A percentile compares a stretch with the other conserved stretches of the same genome.
Evolutionary conservation across 2,888 invertebrate genomes (phyloP).

Genomic region (Malacosoma neustria): DNA sequence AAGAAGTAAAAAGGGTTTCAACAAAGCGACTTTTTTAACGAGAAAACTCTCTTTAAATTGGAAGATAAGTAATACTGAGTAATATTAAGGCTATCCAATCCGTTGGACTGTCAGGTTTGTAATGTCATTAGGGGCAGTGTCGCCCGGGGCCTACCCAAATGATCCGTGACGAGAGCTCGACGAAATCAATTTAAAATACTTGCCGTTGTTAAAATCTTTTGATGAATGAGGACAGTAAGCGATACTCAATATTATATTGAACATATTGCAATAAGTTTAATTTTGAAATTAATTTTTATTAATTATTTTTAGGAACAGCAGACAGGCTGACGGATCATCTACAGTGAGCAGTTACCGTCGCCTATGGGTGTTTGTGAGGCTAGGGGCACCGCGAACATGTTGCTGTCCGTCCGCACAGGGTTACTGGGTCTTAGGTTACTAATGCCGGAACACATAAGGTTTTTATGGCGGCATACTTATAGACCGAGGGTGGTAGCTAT

Average conservation of each 20-base stretch:
- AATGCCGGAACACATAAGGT: too few species aligned
- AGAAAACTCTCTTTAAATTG: slow-evolving; percentile 33
- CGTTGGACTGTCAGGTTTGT: slow-evolving; percentile 29
- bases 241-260: slow-evolving; percentile 12
- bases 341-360: too few species aligned
- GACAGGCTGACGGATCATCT: too few species aligned
- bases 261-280: not conserved
- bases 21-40: slow-evolving; percentile 35
- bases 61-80: slow-evolving; percentile 35
- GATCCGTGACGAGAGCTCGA: slow-evolving; percentile 54
- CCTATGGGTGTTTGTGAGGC: too few species aligned
- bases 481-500: too few species aligned
- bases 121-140: slow-evolving; percentile 53
- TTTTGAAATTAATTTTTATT: too few species aligned
- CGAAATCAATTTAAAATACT: slow-evolving; percentile 60
- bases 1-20: slow-evolving; percentile 33
- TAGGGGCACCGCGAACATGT: too few species aligned
- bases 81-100: slow-evolving; percentile 47
- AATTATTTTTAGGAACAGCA: too few species aligned
- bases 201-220: slow-evolving; percentile 48
- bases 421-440: too few species aligned
- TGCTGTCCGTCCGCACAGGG: too few species aligned
- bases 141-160: slow-evolving; percentile 35
- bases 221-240: slow-evolving; percentile 28
- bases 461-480: too few species aligned